A percentile compares a stretch with the other conserved stretches of the same genome.
Conservation (phyloP, 2,888 invertebrate species). For the Lampropteryx suffumata region DNA sequence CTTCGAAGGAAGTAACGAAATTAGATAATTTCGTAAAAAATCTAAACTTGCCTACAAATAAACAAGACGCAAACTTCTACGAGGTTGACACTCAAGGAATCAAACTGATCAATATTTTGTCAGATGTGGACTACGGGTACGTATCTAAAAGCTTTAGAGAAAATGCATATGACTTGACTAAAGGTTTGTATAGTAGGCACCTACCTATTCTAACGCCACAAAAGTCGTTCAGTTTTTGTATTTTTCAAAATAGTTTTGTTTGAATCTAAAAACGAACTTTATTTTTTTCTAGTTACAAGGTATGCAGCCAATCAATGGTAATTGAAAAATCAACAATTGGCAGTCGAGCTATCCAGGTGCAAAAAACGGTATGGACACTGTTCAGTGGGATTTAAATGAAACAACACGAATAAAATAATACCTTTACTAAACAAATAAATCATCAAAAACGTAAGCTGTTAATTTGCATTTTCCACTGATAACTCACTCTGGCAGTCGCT, state of each 20-base stretch:
- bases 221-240: no score
- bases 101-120: slow-evolving; percentile 58
- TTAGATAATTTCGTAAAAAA: slow-evolving; percentile 46
- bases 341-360: slow-evolving; percentile 67
- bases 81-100: slow-evolving; percentile 64
- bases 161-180: no score
- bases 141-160: slow-evolving; percentile 25
- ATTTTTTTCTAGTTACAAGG: slow-evolving; percentile 55
- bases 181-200: neutral
- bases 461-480: slow-evolving; percentile 63
- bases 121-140: slow-evolving; percentile 49
- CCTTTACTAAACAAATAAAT: slow-evolving; percentile 38
- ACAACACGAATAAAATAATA: slow-evolving; percentile 30
- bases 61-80: slow-evolving; percentile 48
- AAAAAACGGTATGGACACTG: slow-evolving; percentile 72
- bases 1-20: slow-evolving; percentile 36
- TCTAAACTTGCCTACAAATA: slow-evolving; percentile 44
- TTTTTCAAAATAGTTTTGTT: no score
- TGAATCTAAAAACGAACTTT: no score
- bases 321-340: slow-evolving; percentile 72
- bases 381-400: slow-evolving; percentile 40
- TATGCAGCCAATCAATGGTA: slow-evolving; percentile 69
- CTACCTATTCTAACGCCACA: no score
- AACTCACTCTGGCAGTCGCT: slow-evolving; percentile 78
- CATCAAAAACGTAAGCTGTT: slow-evolving; percentile 37